Conservation (phyloP, 2,888 invertebrate genomes). For the Habrosyne pyritoides region DNA sequence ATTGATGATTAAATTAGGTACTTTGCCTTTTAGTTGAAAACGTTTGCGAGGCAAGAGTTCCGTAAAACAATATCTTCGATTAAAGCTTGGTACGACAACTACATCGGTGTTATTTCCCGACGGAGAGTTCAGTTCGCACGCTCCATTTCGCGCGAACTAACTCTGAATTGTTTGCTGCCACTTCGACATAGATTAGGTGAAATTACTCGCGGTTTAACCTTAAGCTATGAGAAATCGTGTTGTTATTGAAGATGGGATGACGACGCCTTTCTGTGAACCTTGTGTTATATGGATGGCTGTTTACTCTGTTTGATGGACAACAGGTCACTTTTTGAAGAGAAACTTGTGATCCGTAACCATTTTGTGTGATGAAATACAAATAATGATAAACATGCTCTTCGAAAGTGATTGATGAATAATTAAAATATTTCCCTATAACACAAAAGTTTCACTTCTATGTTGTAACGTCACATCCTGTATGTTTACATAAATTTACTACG, state of each 20-base stretch:
- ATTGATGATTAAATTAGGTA: neutral
- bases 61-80: constrained; percentile 36
- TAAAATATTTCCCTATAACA: too few relatives aligned
- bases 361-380: too few relatives aligned
- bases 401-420: too few relatives aligned
- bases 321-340: too few relatives aligned
- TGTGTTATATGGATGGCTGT: too few relatives aligned
- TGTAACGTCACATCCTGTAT: too few relatives aligned
- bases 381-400: too few relatives aligned
- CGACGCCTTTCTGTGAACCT: neutral
- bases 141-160: constrained; percentile 33
- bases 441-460: too few relatives aligned
- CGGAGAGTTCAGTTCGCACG: constrained; percentile 27
- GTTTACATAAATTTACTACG: too few relatives aligned
- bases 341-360: too few relatives aligned
- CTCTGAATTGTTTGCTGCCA: constrained; percentile 16
- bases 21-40: neutral
- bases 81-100: constrained; percentile 28
- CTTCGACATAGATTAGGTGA: constrained; percentile 29
- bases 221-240: constrained; percentile 4
- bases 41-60: constrained; percentile 8
- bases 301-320: too few relatives aligned
- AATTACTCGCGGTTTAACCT: constrained; percentile 24
- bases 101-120: constrained; percentile 39
- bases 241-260: constrained; percentile 8